A percentile compares a stretch with the other conserved stretches of the same genome.
Conservation (phyloP, 2,113 vertebrate genomes). For the Corythornis madagascariensis region DNA sequence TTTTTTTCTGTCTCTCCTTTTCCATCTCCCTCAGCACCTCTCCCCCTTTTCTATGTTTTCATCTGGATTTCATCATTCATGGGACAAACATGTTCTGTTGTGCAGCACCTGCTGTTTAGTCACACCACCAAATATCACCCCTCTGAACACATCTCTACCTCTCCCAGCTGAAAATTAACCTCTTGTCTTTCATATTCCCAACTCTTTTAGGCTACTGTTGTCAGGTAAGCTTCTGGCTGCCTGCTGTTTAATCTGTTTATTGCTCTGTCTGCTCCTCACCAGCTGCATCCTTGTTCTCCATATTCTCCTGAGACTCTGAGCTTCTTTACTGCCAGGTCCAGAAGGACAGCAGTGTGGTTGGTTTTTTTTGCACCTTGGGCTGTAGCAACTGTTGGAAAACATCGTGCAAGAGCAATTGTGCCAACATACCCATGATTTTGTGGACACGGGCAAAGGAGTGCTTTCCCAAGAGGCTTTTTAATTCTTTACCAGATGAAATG, state of each 20-base stretch:
- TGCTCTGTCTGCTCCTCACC: neutral
- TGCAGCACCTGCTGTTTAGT: neutral
- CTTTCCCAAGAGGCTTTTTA: neutral
- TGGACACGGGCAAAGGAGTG: neutral
- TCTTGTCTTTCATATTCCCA: neutral
- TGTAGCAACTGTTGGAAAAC: neutral
- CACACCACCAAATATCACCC: neutral
- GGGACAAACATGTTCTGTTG: neutral
- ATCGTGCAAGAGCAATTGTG: neutral
- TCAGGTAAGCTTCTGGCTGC: neutral
- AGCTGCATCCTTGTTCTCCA: slow-evolving; percentile 15
- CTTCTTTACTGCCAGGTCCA: neutral
- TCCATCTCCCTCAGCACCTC: neutral
- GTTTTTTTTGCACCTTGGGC: neutral
- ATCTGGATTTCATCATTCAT: neutral
- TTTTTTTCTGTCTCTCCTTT: neutral
- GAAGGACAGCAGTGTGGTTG: neutral
- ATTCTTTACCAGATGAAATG: neutral
- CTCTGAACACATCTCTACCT: neutral
- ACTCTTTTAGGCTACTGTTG: neutral
- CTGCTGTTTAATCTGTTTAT: slow-evolving; percentile 9
- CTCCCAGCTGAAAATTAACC: neutral
- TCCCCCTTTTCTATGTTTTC: neutral
- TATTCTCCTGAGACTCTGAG: neutral
- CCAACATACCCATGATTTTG: neutral